Conservation (phyloP, 2,888 invertebrate genomes). For the Entomobrya proxima region DNA sequence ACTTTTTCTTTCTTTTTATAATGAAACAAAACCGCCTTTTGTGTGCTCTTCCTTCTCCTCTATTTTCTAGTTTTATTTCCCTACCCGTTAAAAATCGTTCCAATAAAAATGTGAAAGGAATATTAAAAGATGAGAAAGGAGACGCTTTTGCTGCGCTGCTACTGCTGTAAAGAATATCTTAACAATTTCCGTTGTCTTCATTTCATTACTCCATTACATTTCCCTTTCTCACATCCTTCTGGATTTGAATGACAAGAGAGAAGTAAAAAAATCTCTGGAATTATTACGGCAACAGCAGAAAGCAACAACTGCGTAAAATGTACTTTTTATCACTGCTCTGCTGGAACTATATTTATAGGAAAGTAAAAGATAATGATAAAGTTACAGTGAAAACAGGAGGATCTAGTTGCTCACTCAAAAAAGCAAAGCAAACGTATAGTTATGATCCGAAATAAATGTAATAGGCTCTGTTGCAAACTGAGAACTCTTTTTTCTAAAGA, state of each 20-base stretch:
- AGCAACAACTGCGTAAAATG: slow-evolving; percentile 7
- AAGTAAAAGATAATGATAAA: background rate
- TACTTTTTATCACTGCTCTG: background rate
- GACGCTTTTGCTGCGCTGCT: background rate
- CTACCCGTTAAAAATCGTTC: slow-evolving; percentile 42
- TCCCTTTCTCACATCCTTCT: slow-evolving; percentile 58
- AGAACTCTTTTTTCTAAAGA: background rate
- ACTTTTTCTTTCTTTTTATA: background rate
- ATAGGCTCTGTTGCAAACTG: background rate
- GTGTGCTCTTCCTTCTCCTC: background rate
- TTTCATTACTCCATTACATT: slow-evolving; percentile 60
- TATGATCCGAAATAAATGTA: background rate
- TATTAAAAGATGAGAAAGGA: slow-evolving; percentile 43
- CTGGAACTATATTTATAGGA: no score
- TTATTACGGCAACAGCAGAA: slow-evolving; percentile 9
- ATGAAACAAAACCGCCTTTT: slow-evolving; percentile 36
- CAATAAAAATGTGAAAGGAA: slow-evolving; percentile 37
- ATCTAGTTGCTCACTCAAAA: background rate
- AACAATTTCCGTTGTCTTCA: slow-evolving; percentile 58
- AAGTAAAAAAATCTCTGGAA: slow-evolving; percentile 14
- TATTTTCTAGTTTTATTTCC: background rate
- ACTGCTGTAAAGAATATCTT: slow-evolving; percentile 50
- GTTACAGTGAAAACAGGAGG: background rate
- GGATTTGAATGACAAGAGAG: slow-evolving; percentile 60
- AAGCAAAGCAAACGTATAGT: background rate